Percentiles rank a stretch among this genome's conserved stretches.
phyloP scores from a whole-genome alignment of 92 coral and sea anemone genomes.

The Phenganax subtilis region DNA sequence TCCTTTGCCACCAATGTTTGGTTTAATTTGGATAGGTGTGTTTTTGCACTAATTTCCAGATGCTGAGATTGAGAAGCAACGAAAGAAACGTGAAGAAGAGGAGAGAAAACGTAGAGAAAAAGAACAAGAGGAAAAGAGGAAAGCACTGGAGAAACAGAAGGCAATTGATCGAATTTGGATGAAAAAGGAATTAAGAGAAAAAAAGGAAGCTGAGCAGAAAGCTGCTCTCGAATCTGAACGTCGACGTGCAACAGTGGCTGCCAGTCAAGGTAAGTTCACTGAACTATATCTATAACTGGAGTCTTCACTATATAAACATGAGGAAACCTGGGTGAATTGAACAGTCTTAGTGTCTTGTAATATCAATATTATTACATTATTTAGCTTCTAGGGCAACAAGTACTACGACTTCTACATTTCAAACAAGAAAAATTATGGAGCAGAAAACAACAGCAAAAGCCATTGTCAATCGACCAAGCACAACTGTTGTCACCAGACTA shows the following conservation, averaged over 20 bases:
- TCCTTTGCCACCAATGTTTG: neutral
- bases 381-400: neutral
- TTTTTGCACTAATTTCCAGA: neutral
- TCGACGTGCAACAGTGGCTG: neutral
- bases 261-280: neutral
- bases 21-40: neutral
- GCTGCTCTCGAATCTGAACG: neutral
- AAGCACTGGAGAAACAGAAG: neutral
- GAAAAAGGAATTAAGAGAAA: neutral
- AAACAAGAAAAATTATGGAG: neutral
- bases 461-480: too few species aligned
- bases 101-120: constrained; percentile 3
- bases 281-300: too few species aligned
- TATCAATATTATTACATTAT: neutral
- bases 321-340: too few species aligned
- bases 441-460: neutral
- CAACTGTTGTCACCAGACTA: neutral
- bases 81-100: constrained; percentile 11
- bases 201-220: constrained; percentile 1
- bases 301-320: too few species aligned
- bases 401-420: neutral
- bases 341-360: too few species aligned
- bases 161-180: neutral
- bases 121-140: neutral
- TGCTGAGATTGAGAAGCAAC: neutral